phyloP scores from a whole-genome alignment of 1,140 invertebrate species.

The Lysiphlebus fabarum region DNA sequence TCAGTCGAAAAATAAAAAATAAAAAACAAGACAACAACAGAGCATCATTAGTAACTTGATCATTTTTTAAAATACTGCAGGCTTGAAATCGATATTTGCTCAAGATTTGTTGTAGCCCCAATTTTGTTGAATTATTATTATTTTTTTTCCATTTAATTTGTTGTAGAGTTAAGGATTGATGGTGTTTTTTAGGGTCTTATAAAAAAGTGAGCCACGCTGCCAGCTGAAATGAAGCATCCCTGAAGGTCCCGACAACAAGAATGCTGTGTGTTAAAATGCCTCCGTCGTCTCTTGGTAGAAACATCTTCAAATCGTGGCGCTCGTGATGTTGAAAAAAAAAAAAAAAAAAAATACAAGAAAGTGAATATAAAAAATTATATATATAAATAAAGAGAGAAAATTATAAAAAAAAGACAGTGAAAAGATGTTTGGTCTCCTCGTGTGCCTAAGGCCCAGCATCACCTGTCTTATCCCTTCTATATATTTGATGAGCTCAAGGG shows the following conservation, averaged over 20 bases:
- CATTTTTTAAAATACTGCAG: too few relatives aligned
- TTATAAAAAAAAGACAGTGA: slow-evolving; percentile 1
- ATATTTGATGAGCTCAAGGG: slow-evolving; percentile 22
- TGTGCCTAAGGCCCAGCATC: slow-evolving; percentile 48
- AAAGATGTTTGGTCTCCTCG: slow-evolving; percentile 28
- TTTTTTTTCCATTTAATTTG: too few relatives aligned
- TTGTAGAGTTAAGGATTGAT: neutral
- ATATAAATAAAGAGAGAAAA: slow-evolving; percentile 7
- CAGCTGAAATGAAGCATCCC: slow-evolving; percentile 43
- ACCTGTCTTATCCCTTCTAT: slow-evolving; percentile 48
- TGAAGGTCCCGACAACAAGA: slow-evolving; percentile 44
- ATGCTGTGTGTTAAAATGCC: slow-evolving; percentile 54
- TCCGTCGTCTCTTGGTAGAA: slow-evolving; percentile 28
- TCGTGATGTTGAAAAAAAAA: slow-evolving; percentile 13
- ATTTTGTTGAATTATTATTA: too few relatives aligned
- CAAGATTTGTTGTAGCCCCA: too few relatives aligned
- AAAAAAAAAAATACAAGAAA: slow-evolving; percentile 1
- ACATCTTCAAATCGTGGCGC: slow-evolving; percentile 18
- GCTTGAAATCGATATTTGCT: too few relatives aligned
- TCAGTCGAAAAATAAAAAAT: too few relatives aligned
- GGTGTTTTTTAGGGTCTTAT: slow-evolving; percentile 14
- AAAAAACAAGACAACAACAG: too few relatives aligned
- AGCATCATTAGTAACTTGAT: too few relatives aligned
- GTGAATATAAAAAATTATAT: neutral
- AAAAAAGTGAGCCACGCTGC: slow-evolving; percentile 45